Evolutionary conservation across 2,888 invertebrate genomes (phyloP).

Genomic region (Plebejus anna): DNA sequence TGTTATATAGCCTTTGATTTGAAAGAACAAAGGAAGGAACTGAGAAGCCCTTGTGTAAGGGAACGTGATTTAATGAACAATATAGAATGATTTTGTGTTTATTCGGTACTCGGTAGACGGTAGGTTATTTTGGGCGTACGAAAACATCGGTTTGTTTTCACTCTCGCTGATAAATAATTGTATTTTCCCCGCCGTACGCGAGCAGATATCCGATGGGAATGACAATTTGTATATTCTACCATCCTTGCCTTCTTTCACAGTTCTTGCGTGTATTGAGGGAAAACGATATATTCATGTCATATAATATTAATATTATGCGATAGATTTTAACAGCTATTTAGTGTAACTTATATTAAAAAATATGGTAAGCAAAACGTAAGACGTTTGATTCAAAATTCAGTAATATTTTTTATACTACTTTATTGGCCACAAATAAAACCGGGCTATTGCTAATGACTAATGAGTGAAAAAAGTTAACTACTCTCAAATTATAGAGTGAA

Average conservation of each 20-base stretch:
- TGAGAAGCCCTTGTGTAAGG: not conserved
- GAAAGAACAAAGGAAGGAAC: constrained; percentile 1
- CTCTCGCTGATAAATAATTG: not conserved
- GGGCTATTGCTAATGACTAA: too few relatives aligned
- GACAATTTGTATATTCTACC: not conserved
- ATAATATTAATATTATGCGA: too few relatives aligned
- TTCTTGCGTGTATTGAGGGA: not conserved
- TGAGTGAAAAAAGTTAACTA: too few relatives aligned
- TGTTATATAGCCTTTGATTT: not conserved
- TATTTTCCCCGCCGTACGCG: not conserved
- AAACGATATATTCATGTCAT: too few relatives aligned
- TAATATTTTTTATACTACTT: too few relatives aligned
- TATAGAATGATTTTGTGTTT: constrained; percentile 11
- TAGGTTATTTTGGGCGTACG: constrained; percentile 10
- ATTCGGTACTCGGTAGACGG: not conserved
- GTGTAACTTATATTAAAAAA: too few relatives aligned
- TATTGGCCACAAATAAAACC: too few relatives aligned
- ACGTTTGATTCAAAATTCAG: too few relatives aligned
- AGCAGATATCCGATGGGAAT: not conserved
- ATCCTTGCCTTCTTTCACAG: not conserved
- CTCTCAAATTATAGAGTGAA: too few relatives aligned
- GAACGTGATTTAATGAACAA: constrained; percentile 12
- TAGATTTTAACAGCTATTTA: too few relatives aligned
- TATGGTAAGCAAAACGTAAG: too few relatives aligned
- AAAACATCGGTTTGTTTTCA: constrained; percentile 4